Conservation (phyloP, 2,888 invertebrate species). For the Pollenia griseotomentosa region DNA sequence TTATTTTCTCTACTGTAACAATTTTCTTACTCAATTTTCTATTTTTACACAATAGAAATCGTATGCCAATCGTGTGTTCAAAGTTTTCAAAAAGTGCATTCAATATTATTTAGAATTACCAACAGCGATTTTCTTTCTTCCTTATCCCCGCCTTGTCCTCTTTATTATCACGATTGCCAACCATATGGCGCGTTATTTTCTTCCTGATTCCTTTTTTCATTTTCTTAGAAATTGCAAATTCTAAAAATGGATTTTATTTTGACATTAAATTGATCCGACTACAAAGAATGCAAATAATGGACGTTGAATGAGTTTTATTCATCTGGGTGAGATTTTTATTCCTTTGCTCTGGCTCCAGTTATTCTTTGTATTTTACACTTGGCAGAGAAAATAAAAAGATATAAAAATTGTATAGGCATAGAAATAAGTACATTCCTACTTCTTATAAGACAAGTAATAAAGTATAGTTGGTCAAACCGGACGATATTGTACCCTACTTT, state of each 20-base stretch:
- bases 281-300: constrained; percentile 40
- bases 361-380: constrained; percentile 31
- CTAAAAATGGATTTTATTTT: constrained; percentile 33
- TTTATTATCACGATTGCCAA: background rate
- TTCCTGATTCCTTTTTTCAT: constrained; percentile 8
- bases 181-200: constrained; percentile 29
- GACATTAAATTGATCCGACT: constrained; percentile 50
- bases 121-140: background rate
- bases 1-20: background rate
- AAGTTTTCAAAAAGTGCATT: background rate
- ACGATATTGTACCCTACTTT: no score
- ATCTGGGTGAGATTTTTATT: background rate
- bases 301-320: background rate
- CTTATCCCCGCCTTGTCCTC: background rate
- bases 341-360: background rate
- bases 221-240: constrained; percentile 26
- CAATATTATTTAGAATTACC: background rate
- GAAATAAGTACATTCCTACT: background rate
- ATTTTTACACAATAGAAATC: constrained; percentile 16
- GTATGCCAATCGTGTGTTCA: background rate
- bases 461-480: no score
- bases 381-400: background rate
- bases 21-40: background rate
- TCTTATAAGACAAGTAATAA: no score
- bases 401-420: background rate